phyloP scores from a whole-genome alignment of 2,888 invertebrate genomes.

The Bimastos eiseni region DNA sequence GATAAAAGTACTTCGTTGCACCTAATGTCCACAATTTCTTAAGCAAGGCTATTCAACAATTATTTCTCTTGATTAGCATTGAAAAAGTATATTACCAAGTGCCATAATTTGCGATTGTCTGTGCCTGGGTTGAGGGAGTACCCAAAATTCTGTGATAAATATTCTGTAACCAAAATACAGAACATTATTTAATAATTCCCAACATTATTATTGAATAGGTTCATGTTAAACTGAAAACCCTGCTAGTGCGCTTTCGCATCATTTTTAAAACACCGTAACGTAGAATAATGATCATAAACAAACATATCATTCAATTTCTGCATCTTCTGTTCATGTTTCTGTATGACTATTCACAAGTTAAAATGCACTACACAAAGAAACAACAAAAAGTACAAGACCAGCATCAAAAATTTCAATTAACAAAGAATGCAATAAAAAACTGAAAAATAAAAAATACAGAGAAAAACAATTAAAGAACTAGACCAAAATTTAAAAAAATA shows the following conservation, averaged over 20 bases:
- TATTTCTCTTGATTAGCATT: conserved; percentile 2
- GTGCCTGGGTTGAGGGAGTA: neutral
- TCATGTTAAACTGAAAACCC: neutral
- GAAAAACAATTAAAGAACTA: too few relatives aligned
- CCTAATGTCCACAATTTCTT: too few relatives aligned
- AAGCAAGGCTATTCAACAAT: neutral
- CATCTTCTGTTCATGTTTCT: too few relatives aligned
- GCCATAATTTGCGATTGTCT: conserved; percentile 43
- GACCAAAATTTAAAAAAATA: too few relatives aligned
- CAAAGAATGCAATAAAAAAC: too few relatives aligned
- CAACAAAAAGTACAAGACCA: too few relatives aligned
- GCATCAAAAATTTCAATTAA: too few relatives aligned
- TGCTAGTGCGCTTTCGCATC: neutral
- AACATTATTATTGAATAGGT: neutral
- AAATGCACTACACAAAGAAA: too few relatives aligned
- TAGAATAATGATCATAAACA: neutral
- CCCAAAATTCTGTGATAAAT: conserved; percentile 10
- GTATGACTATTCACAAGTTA: too few relatives aligned
- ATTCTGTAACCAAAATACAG: neutral
- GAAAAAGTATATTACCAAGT: conserved; percentile 34
- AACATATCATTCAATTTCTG: too few relatives aligned
- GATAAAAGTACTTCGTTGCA: too few relatives aligned
- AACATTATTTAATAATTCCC: neutral
- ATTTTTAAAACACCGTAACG: neutral
- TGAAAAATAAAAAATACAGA: too few relatives aligned